Percentiles rank a stretch among this genome's conserved stretches.
Conservation (phyloP, 1,140 invertebrate genomes). For the Trichonephila clavata region DNA sequence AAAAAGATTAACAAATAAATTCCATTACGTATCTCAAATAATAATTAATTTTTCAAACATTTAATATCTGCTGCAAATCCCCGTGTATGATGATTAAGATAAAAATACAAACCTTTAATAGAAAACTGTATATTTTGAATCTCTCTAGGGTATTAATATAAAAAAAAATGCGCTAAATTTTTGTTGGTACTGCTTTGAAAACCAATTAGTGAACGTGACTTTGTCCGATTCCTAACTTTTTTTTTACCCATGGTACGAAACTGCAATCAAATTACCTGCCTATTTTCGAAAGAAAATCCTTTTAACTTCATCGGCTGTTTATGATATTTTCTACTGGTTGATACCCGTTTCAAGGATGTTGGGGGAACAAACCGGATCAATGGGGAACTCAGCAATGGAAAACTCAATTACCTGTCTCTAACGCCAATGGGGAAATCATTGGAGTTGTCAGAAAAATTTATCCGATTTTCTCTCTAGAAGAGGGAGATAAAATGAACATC, state of each 20-base stretch:
- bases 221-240: neutral
- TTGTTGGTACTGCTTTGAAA: neutral
- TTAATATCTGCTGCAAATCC: neutral
- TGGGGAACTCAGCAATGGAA: neutral
- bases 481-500: conserved; percentile 1
- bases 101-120: neutral
- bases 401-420: conserved; percentile 13
- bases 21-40: neutral
- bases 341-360: neutral
- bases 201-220: conserved; percentile 2
- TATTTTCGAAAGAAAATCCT: conserved; percentile 18
- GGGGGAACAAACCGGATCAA: conserved; percentile 13
- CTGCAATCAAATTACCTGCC: conserved; percentile 23
- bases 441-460: conserved; percentile 39
- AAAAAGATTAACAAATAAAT: neutral
- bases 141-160: neutral
- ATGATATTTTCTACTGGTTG: conserved; percentile 30
- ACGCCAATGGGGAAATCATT: conserved; percentile 25
- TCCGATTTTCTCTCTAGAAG: neutral
- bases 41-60: neutral
- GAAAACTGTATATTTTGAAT: neutral
- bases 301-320: conserved; percentile 31
- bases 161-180: neutral
- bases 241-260: neutral
- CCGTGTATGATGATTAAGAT: neutral